Base-by-base conservation (phyloP, 1,140 invertebrate genomes). In the Liolophura sinensis region DNA sequence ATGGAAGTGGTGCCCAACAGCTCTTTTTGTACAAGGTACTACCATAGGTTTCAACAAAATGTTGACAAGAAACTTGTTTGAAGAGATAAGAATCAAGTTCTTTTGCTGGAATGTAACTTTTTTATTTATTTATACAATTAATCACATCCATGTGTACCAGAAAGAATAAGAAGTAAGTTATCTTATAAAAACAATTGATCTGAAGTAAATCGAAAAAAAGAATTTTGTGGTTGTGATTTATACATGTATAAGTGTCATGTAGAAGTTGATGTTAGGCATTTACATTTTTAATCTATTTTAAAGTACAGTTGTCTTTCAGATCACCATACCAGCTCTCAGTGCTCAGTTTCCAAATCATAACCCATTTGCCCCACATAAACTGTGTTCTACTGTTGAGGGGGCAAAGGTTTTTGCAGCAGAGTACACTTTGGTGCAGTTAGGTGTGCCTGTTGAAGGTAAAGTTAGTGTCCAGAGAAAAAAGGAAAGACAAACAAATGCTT, bases 331-430 rank as follows among this genome's bases (percentile, higher is more conserved):
- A 56, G 79, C 77, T 15, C 60, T 82, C 47, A 65, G 68, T 14
- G 63, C 56, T 31, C 66, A 64, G 27, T 70, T 62, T n/a, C 48
- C 55, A 22, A 58, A 50, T 24, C n/a, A 61, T 64, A 20, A 67
- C 56, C 70, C 76, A 27, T 81, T 81, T 50, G 74, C 77, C 51
- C 80, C 82, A 7, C 78, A 75, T 62, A 84, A 82, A 68, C 67
- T 85, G 40, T 79, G 77, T 57, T 68, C 80, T 47, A 77, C 72
- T 62, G 73, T 82, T 12, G 82, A 84, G 14, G 82, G 83, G 60
- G 83, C 83, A 1, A 84, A 80, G 64, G 71, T 69, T 18, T 80
- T 67, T 71, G 82, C 82, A 63, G 83, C 83, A 49, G 84, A 84
- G 56, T 79, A 73, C 73, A 74, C 78, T 16, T 68, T 84, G 12